Conservation (phyloP, 2,797 vertebrate species). For the Adelosebastes latens region DNA sequence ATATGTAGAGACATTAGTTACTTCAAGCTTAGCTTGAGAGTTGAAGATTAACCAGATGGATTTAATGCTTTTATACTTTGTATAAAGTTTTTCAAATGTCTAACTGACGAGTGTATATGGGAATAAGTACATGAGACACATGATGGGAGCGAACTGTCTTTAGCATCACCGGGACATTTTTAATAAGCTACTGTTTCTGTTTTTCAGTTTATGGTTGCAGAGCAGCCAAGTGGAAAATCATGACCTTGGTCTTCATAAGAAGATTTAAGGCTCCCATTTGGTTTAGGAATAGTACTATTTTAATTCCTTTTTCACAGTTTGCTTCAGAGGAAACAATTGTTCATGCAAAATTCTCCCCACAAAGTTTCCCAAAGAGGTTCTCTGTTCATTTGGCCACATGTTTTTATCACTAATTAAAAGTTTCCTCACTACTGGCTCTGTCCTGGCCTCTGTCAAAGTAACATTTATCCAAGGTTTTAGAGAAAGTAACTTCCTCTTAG, state of each 20-base stretch:
- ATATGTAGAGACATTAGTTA: background rate
- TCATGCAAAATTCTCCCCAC: background rate
- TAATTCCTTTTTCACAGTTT: background rate
- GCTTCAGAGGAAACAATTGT: background rate
- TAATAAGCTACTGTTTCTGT: background rate
- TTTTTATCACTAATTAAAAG: slow-evolving; percentile 10
- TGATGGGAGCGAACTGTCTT: background rate
- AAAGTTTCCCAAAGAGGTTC: slow-evolving; percentile 7
- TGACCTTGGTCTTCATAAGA: slow-evolving; percentile 38
- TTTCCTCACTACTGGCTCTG: background rate
- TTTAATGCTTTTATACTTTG: background rate
- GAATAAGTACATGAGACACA: background rate
- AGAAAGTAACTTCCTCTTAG: background rate
- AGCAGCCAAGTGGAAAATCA: slow-evolving; percentile 51
- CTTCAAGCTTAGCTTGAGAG: slow-evolving; percentile 17
- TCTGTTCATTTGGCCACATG: slow-evolving; percentile 4
- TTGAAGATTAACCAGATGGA: slow-evolving; percentile 15
- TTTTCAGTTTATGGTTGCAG: background rate
- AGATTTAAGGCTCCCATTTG: slow-evolving; percentile 1
- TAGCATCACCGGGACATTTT: background rate
- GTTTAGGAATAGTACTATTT: background rate
- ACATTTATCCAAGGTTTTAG: background rate
- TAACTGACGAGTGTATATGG: background rate
- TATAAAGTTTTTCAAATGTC: background rate
- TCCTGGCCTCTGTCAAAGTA: background rate